These are phyloP conservation scores for Oxycera nigricornis DNA, from an alignment of 2,888 invertebrate genomes.

Conservation along the genomic window DNA sequence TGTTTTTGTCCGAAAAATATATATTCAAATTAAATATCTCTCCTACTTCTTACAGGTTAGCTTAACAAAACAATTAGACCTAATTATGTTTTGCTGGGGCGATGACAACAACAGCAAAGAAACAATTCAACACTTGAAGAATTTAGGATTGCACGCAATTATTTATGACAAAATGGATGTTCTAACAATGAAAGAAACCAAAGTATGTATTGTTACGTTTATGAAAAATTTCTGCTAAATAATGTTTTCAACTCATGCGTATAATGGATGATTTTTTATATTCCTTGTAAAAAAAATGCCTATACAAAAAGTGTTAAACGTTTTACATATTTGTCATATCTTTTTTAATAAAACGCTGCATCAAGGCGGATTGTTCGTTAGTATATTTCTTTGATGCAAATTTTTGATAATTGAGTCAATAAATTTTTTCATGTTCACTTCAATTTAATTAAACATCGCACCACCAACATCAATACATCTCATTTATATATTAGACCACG, in stretches of 20 bases:
- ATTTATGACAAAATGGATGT: conserved; percentile 92
- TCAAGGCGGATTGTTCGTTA: conserved; percentile 44
- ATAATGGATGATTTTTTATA: not conserved
- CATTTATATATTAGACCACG: no score
- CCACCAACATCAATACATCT: no score
- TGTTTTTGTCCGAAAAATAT: no score
- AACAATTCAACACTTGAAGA: conserved; percentile 84
- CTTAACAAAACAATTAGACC: conserved; percentile 77
- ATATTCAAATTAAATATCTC: no score
- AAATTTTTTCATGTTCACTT: no score
- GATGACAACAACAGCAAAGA: conserved; percentile 91
- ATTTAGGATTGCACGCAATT: conserved; percentile 91
- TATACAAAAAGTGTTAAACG: not conserved
- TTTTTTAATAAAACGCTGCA: conserved; percentile 38
- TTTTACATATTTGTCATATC: not conserved
- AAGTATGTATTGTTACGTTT: conserved; percentile 53
- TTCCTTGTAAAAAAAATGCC: not conserved
- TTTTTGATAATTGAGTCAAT: no score
- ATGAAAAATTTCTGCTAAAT: no score
- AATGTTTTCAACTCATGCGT: not conserved
- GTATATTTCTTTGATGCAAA: conserved; percentile 40
- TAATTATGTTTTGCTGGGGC: conserved; percentile 97
- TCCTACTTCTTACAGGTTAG: conserved; percentile 66
- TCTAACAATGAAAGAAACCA: conserved; percentile 58
- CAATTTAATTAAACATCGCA: no score